Base-by-base conservation (phyloP, 2,888 invertebrate genomes). In the Aplocera efformata region DNA sequence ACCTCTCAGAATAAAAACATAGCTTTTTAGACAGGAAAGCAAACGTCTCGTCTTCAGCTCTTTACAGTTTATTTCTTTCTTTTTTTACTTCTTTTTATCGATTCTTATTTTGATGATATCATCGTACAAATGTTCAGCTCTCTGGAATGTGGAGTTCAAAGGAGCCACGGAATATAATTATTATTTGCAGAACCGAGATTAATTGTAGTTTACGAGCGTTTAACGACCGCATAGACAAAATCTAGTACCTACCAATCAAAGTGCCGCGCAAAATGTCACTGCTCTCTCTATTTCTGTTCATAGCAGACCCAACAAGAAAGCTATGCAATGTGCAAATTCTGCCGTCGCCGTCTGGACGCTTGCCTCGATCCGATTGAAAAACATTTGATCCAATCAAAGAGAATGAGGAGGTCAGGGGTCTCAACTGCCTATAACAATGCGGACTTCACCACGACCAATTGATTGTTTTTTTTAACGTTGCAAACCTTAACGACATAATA, bases 311-410 rank as follows among this genome's bases (percentile, higher is more conserved):
- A 84, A 82, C 79, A 81, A 79, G 80, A 80, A 83, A 80, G 75
- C 79, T 77, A 80, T 79, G 81, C 76, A 76, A 80, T 78, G 74
- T 75, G 72, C 73, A 82, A 86, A 82, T 85, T 81, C 77, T 78
- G 59, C 66, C 62, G 85, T 72, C 85, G 84, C 80, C 83, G 86
- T 84, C 86, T 85, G 75, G 85, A 79, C 84, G 77, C 61, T 69
- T 63, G 69, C 77, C 68, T 70, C 75, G 72, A 68, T 74, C 71
- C 79, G 81, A 86, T 83, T 81, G 78, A 79, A 83, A 83, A 83
- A 82, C 64, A 82, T 79, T 86, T 83, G 82, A 86, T 84, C 85
- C 84, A 86, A 85, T 85, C 85, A 85, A 76, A 59, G 74, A 72
- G 71, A 79, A 79, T 75, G 63, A 66, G 72, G 68, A 74, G 84